A percentile compares a stretch with the other conserved stretches of the same genome.
Evolutionary conservation across 1,140 invertebrate species (phyloP).

Genomic region (Thaumatotibia leucotreta): DNA sequence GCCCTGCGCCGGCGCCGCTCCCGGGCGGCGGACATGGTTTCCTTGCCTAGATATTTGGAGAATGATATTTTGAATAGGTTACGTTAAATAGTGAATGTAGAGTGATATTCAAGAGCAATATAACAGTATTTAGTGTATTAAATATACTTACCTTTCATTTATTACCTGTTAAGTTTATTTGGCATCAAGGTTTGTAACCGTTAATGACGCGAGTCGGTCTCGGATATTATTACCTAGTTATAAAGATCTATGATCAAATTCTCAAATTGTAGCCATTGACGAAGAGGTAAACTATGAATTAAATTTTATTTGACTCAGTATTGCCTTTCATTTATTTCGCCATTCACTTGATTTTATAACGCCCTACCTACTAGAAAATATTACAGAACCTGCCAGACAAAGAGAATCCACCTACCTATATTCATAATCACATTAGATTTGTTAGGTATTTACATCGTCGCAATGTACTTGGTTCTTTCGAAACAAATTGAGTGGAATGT

Average conservation of each 20-base stretch:
- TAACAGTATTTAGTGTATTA: constrained; percentile 36
- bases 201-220: constrained; percentile 25
- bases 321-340: constrained; percentile 36
- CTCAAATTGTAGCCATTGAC: constrained; percentile 57
- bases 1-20: not conserved
- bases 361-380: too few species aligned
- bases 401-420: too few species aligned
- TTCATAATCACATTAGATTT: too few species aligned
- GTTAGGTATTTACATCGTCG: too few species aligned
- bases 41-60: not conserved
- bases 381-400: too few species aligned
- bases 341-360: not conserved
- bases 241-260: constrained; percentile 33
- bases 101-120: constrained; percentile 55
- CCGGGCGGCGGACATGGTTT: not conserved
- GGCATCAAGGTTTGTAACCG: constrained; percentile 19
- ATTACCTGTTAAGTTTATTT: not conserved
- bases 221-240: constrained; percentile 25
- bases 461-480: too few species aligned
- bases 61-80: constrained; percentile 6
- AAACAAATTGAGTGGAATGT: too few species aligned
- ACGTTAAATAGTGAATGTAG: constrained; percentile 15
- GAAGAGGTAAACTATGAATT: constrained; percentile 43
- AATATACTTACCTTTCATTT: constrained; percentile 12
- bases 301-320: constrained; percentile 64